Evolutionary conservation across 23 tunicate species (phyloP), one percentile per base, ranked within the genome.

Genomic region (Oikopleura vanhoeffeni): DNA sequence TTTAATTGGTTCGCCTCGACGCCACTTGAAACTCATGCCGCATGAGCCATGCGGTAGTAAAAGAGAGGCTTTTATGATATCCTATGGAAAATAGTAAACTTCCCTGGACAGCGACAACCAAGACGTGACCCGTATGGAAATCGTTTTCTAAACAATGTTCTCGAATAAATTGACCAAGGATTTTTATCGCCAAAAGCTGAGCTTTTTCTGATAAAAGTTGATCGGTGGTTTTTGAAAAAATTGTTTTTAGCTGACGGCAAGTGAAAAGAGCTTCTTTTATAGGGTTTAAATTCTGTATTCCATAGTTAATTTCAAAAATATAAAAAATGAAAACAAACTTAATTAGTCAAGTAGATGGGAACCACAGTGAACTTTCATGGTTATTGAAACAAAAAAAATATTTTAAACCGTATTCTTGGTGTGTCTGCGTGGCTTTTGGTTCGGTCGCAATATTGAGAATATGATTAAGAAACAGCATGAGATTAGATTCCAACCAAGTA

Each of bases 251-350:
- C 85, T 93, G 90, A 8, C 94, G 83, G 64, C 91, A 86, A 32
- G 91, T 85, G 85, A 89, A 93, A 0, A 93, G 94, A 13, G 98
- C 89, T 67, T 93, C n/a, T n/a, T n/a, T n/a, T n/a, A n/a, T n/a
- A n/a, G n/a, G n/a, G n/a, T n/a, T n/a, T n/a, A n/a, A n/a, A n/a
- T n/a, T n/a, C n/a, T n/a, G n/a, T n/a, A n/a, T n/a, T n/a, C n/a
- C n/a, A n/a, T n/a, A n/a, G n/a, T n/a, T n/a, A n/a, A n/a, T n/a
- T n/a, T n/a, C n/a, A n/a, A n/a, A n/a, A n/a, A n/a, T n/a, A n/a
- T n/a, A n/a, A n/a, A n/a, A n/a, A n/a, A n/a, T n/a, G n/a, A n/a
- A n/a, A n/a, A n/a, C n/a, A n/a, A n/a, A n/a, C n/a, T n/a, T n/a
- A n/a, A n/a, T n/a, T n/a, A n/a, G n/a, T n/a, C n/a, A n/a, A n/a